Percentiles rank a stretch among this genome's conserved stretches.
Conservation (phyloP, 2,888 invertebrate species). For the Acanthosepion lycidas region DNA sequence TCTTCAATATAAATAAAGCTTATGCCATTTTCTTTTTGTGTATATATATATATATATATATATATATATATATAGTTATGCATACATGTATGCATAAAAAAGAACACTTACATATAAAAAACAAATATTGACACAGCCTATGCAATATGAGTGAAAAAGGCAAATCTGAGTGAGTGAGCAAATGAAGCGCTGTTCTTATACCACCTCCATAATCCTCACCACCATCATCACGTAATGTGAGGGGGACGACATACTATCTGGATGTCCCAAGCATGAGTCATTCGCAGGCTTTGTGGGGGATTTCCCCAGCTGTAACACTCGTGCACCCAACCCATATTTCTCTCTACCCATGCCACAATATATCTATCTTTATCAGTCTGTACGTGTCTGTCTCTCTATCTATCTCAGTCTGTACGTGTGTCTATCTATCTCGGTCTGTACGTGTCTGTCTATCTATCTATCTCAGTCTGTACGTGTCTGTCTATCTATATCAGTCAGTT, state of each 20-base stretch:
- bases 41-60: too few species aligned
- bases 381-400: too few species aligned
- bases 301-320: slow-evolving; percentile 33
- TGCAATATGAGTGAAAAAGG: not conserved
- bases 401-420: not conserved
- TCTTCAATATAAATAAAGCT: too few species aligned
- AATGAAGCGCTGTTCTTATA: not conserved
- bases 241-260: slow-evolving; percentile 20
- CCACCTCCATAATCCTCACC: slow-evolving; percentile 1
- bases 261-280: slow-evolving; percentile 33
- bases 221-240: slow-evolving; percentile 8
- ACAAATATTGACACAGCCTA: not conserved
- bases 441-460: not conserved
- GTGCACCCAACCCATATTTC: not conserved
- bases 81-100: too few species aligned
- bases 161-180: not conserved
- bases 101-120: not conserved
- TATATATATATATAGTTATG: not conserved
- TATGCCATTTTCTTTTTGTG: not conserved
- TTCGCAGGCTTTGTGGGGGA: not conserved
- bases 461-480: not conserved
- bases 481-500: not conserved
- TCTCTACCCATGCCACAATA: not conserved
- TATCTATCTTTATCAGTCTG: not conserved
- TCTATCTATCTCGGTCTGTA: not conserved